Conservation (phyloP, 2,113 vertebrate genomes). For the Ifrita kowaldi region DNA sequence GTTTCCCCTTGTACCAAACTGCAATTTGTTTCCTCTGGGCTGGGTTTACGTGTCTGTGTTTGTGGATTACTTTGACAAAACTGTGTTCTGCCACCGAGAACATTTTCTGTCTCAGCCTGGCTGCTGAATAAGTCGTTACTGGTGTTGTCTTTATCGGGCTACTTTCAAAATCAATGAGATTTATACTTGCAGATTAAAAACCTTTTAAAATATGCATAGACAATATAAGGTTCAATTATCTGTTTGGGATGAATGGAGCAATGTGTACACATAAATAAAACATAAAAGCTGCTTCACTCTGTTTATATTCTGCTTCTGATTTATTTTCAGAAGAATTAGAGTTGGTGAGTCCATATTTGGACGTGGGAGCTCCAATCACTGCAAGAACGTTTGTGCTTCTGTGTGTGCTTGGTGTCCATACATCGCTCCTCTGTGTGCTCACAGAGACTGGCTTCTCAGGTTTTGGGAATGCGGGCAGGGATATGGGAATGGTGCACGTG, state of each 20-base stretch:
- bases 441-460: background rate
- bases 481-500: rapidly evolving
- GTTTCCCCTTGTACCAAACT: background rate
- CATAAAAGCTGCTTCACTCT: conserved; percentile 5
- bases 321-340: conserved; percentile 1
- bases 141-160: background rate
- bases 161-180: conserved; percentile 44
- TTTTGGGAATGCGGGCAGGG: background rate
- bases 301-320: conserved; percentile 4
- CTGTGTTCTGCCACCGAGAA: background rate
- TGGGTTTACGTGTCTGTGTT: background rate
- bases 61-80: background rate
- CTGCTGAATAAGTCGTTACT: background rate
- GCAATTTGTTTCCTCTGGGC: background rate
- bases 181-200: conserved; percentile 58
- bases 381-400: background rate
- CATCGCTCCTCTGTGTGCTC: background rate
- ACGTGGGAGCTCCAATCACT: background rate
- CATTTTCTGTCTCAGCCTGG: background rate
- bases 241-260: conserved; percentile 20
- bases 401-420: background rate
- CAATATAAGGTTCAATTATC: conserved; percentile 31
- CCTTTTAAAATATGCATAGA: conserved; percentile 35
- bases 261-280: conserved; percentile 39
- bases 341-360: background rate